Evolutionary conservation across 2,888 invertebrate species (phyloP).

Genomic region (Apodemia mormo): DNA sequence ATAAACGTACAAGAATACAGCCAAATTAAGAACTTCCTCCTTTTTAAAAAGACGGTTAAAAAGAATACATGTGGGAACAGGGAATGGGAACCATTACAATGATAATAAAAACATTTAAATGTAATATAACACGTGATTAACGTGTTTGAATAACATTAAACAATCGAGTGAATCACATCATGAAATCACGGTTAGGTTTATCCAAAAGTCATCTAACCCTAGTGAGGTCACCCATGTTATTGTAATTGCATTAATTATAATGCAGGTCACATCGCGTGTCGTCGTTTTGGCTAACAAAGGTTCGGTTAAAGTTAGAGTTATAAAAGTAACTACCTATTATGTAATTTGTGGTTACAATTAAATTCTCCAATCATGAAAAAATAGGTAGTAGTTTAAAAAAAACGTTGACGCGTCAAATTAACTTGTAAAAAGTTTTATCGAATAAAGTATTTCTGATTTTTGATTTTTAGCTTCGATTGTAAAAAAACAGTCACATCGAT

Average conservation of each 20-base stretch:
- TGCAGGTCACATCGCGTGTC: conserved; percentile 6
- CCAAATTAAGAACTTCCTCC: no score
- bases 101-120: not conserved
- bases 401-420: no score
- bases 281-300: conserved; percentile 13
- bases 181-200: conserved; percentile 7
- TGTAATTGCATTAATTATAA: conserved; percentile 1
- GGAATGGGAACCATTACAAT: no score
- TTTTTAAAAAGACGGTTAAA: no score
- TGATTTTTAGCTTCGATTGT: no score
- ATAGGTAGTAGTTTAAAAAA: no score
- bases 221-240: conserved; percentile 11
- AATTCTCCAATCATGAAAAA: not conserved
- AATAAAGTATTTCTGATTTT: no score
- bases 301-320: not conserved
- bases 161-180: not conserved
- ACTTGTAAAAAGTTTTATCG: no score
- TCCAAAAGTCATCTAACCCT: conserved; percentile 9
- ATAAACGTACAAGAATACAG: no score
- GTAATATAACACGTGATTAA: not conserved
- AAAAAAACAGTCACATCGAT: no score
- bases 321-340: not conserved
- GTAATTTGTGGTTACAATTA: not conserved
- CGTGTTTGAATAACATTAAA: not conserved
- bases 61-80: no score